Conservation (phyloP, 2,113 vertebrate species). For the Gopherus evgoodei region DNA sequence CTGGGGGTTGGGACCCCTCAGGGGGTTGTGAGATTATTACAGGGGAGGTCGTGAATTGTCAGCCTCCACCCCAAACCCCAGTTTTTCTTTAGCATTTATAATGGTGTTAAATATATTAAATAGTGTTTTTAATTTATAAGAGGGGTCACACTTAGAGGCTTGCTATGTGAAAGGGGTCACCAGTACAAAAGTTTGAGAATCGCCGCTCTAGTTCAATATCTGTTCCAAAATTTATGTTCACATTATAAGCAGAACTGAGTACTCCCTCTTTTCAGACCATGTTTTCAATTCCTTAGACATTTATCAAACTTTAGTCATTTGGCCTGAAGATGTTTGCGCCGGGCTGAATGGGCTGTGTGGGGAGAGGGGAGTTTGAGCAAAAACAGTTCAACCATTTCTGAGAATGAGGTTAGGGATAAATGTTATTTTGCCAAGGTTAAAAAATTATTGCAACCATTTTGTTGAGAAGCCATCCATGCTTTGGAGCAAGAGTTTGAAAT, state of each 20-base stretch:
- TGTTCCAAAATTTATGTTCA: conserved; percentile 39
- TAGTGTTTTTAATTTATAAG: too few relatives aligned
- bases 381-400: not conserved
- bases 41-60: too few relatives aligned
- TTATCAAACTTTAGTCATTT: not conserved
- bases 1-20: too few relatives aligned
- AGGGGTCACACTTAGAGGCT: too few relatives aligned
- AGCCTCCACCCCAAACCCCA: too few relatives aligned
- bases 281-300: not conserved
- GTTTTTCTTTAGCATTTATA: too few relatives aligned
- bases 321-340: not conserved
- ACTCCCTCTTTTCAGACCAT: not conserved
- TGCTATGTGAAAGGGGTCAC: too few relatives aligned
- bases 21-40: too few relatives aligned
- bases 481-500: not conserved
- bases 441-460: not conserved
- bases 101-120: too few relatives aligned
- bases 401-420: not conserved
- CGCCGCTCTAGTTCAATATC: not conserved
- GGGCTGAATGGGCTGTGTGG: not conserved
- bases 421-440: not conserved
- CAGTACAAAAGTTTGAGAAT: too few relatives aligned
- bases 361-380: not conserved
- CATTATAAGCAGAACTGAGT: conserved; percentile 5
- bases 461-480: not conserved